Percentiles rank a stretch among this genome's conserved stretches.
Evolutionary conservation across 2,888 invertebrate species (phyloP).

Genomic region (Euplagia quadripunctaria): DNA sequence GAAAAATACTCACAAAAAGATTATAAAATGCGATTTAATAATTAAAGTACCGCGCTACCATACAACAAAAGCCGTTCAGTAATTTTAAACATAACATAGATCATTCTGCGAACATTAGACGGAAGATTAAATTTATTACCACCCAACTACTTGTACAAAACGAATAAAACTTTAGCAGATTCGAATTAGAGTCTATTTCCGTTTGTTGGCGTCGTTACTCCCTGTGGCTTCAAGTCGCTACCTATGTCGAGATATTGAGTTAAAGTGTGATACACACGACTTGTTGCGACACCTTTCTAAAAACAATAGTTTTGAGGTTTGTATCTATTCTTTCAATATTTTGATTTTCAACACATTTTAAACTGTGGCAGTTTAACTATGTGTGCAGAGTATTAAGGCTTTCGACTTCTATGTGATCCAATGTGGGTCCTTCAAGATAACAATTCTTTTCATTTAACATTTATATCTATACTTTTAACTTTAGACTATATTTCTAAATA

Average conservation of each 20-base stretch:
- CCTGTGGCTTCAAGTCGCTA: conserved; percentile 17
- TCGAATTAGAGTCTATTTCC: conserved; percentile 26
- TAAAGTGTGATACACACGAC: conserved; percentile 16
- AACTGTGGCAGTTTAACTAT: too few species aligned
- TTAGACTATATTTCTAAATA: too few species aligned
- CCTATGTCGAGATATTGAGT: conserved; percentile 15
- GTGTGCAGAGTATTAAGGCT: too few species aligned
- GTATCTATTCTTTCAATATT: not conserved
- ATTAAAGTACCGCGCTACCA: conserved; percentile 19
- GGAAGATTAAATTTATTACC: conserved; percentile 53
- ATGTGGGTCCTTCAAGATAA: too few species aligned
- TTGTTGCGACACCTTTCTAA: not conserved
- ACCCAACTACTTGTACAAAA: conserved; percentile 11
- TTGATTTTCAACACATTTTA: too few species aligned
- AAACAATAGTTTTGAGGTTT: conserved; percentile 1
- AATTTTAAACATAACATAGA: conserved; percentile 43
- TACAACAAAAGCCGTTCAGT: conserved; percentile 22
- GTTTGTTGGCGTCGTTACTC: conserved; percentile 12
- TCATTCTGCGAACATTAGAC: conserved; percentile 46
- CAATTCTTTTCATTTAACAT: too few species aligned
- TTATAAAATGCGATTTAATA: conserved; percentile 9
- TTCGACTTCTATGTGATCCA: too few species aligned
- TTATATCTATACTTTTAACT: too few species aligned
- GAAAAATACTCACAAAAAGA: not conserved
- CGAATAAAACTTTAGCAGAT: conserved; percentile 36